These are phyloP conservation scores for Euwallacea similis DNA, from an alignment of 1,140 invertebrate species.

Conservation along the genomic window DNA sequence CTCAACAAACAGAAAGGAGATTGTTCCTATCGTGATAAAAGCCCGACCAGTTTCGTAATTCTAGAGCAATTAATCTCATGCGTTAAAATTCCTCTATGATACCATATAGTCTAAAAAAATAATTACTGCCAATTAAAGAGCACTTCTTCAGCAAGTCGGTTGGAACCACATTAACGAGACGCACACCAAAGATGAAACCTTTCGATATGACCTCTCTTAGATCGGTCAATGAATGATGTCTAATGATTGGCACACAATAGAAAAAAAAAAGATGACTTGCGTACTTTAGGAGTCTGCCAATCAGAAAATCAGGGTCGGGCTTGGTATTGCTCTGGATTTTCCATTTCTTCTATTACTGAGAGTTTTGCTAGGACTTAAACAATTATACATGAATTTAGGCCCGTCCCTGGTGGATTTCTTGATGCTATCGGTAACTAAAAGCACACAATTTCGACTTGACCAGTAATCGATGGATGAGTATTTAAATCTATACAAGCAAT, in stretches of 20 bases:
- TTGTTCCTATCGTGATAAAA: no score
- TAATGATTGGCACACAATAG: conserved; percentile 43
- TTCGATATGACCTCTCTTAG: conserved; percentile 23
- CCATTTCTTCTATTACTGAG: no score
- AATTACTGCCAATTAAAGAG: conserved; percentile 23
- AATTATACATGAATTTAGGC: no score
- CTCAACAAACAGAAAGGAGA: no score
- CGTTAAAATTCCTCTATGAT: not conserved
- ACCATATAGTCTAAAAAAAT: conserved; percentile 11
- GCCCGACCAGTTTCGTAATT: no score
- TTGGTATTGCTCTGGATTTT: no score
- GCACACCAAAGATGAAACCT: conserved; percentile 11
- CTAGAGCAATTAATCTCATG: no score
- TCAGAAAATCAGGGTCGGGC: not conserved
- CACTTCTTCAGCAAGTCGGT: conserved; percentile 14
- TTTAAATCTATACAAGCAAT: conserved; percentile 51
- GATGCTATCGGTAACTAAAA: conserved; percentile 41
- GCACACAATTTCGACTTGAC: conserved; percentile 38
- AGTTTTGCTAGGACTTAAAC: no score
- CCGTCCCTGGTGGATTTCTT: not conserved
- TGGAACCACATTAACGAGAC: conserved; percentile 17
- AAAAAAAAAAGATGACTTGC: conserved; percentile 42
- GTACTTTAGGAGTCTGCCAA: conserved; percentile 16
- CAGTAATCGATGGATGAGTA: conserved; percentile 47
- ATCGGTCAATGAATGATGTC: conserved; percentile 33